Base-by-base conservation (phyloP, 1,140 invertebrate genomes). In the Trichogramma pretiosum region DNA sequence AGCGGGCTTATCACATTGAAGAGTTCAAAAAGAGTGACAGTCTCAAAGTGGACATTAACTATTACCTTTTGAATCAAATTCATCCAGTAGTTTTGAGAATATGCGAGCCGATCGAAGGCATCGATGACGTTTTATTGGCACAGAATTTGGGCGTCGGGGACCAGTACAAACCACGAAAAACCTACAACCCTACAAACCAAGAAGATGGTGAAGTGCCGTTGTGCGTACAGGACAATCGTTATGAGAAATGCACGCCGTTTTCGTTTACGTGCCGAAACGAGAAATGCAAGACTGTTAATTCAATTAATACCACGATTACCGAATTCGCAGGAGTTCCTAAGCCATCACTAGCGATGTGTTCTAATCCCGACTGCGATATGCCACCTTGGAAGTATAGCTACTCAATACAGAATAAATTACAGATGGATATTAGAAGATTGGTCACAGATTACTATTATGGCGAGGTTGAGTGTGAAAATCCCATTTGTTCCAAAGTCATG, bases 21-120 rank as follows among this genome's bases (percentile, higher is more conserved):
- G 94, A 98, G 69, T 64, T 87, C 21, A 89, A 89, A 59, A 82
- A 77, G 39, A 78, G 74, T 7, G 74, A 78, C 47, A 70, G 69
- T 28, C 68, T 92, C 1, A 85, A 84, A 70, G 74, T 91, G 13
- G 92, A 95, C 65, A 74, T 77, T 3, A 78, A 81, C 46, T 94
- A 93, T 68, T 94, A 95, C 70, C 64, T 94, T 36, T 74, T 81
- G 0, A 82, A 87, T 61, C 91, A 95, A 73, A 79, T 99, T 22
- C 91, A 96, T 65, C 95, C 95, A 1, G 93, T 99, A 0, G 81
- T 98, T 43, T 83, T 87, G 13, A 77, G 96, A 48, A 82, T 99
- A 53, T 94, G 91, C 62, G 92, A 97, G 52, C 94, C 94, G 13
- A 90, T 99, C 24, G 89, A 96, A 55, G 92, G 91, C 2, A 87